These are phyloP conservation scores for Panagrolaimus sp. DNA, from an alignment of 1,140 invertebrate genomes.

Conservation along the genomic window DNA sequence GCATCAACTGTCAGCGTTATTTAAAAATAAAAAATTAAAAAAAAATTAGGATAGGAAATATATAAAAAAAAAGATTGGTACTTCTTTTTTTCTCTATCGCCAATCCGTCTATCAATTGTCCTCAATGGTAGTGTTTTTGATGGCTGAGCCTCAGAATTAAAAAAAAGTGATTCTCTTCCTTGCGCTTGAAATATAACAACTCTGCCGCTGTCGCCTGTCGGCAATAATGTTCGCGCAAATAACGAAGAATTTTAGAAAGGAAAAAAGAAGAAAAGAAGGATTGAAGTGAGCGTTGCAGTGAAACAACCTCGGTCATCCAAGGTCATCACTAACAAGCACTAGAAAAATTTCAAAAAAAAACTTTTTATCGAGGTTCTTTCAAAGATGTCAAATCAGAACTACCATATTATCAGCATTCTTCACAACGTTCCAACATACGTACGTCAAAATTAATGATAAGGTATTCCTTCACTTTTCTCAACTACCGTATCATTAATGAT, in stretches of 20 bases:
- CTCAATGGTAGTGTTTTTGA: neutral
- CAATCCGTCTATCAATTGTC: slow-evolving; percentile 14
- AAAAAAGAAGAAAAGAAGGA: neutral
- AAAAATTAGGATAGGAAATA: too few species aligned
- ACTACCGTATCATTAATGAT: neutral
- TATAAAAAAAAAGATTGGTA: too few species aligned
- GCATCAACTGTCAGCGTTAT: too few species aligned
- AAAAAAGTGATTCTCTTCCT: neutral
- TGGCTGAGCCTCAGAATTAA: slow-evolving; percentile 6
- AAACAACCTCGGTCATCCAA: slow-evolving; percentile 18
- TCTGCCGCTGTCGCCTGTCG: neutral
- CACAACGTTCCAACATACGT: too few species aligned
- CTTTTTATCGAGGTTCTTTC: too few species aligned
- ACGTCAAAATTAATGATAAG: neutral
- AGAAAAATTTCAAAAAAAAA: too few species aligned
- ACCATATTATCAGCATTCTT: too few species aligned
- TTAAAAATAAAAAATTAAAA: too few species aligned
- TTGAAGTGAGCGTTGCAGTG: slow-evolving; percentile 11
- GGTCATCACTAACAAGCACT: slow-evolving; percentile 5
- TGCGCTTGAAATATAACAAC: neutral
- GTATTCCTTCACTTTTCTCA: neutral
- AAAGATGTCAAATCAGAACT: too few species aligned
- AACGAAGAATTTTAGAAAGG: slow-evolving; percentile 12
- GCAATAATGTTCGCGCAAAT: slow-evolving; percentile 15
- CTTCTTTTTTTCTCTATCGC: neutral